Evolutionary conservation across 2,797 vertebrate species (phyloP).

Genomic region (Nyctibius grandis): DNA sequence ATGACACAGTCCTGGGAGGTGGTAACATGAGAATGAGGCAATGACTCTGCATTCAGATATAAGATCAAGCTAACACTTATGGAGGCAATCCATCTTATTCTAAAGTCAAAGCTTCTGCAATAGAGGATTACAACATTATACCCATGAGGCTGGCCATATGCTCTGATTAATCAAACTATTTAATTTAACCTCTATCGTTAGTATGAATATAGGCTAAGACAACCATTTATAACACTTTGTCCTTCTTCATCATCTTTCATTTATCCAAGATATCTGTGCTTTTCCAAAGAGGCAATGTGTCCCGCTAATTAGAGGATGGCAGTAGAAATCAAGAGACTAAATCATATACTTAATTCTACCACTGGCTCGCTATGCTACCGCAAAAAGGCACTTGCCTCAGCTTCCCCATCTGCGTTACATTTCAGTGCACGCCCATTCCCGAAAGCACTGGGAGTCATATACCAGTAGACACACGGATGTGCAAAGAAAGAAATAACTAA

Average conservation of each 20-base stretch:
- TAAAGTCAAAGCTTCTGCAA: slow-evolving; percentile 52
- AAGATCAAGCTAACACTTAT: slow-evolving; percentile 55
- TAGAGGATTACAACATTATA: slow-evolving; percentile 43
- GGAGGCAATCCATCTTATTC: slow-evolving; percentile 39
- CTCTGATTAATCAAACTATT: slow-evolving; percentile 60
- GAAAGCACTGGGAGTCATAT: background rate
- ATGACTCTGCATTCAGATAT: slow-evolving; percentile 45
- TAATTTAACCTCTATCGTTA: slow-evolving; percentile 54
- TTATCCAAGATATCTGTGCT: background rate
- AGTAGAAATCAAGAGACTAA: background rate
- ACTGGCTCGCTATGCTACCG: background rate
- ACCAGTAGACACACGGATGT: background rate
- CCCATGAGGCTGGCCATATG: slow-evolving; percentile 46
- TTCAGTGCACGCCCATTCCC: background rate
- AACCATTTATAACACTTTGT: slow-evolving; percentile 37
- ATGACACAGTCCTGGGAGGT: background rate
- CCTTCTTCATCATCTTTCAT: slow-evolving; percentile 9
- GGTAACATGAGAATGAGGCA: slow-evolving; percentile 25
- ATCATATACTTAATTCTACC: background rate
- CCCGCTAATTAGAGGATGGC: slow-evolving; percentile 4
- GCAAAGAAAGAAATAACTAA: background rate
- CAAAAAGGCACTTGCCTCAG: background rate
- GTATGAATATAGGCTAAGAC: slow-evolving; percentile 16
- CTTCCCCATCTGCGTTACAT: background rate
- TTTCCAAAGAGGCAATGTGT: background rate